Conservation (phyloP, 2,888 invertebrate genomes). For the Leptopilina drosophilae region DNA sequence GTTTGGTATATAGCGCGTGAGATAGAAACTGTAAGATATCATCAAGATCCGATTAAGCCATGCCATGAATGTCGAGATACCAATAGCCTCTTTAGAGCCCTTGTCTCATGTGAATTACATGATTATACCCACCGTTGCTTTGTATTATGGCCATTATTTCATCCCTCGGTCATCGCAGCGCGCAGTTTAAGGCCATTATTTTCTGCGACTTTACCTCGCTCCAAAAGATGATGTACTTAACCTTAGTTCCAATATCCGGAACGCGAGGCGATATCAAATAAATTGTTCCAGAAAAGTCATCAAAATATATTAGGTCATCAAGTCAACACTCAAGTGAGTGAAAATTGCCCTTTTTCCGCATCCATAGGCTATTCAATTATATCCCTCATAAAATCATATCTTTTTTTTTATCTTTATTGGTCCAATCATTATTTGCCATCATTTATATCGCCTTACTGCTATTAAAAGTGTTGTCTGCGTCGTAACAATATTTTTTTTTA, state of each 20-base stretch:
- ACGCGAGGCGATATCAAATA: slow-evolving; percentile 44
- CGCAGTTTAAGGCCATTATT: slow-evolving; percentile 69
- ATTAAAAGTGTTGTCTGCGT: not conserved
- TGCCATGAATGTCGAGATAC: slow-evolving; percentile 49
- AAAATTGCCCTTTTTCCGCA: slow-evolving; percentile 14
- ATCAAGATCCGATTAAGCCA: slow-evolving; percentile 69
- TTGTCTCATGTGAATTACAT: slow-evolving; percentile 65
- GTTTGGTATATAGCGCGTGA: slow-evolving; percentile 17
- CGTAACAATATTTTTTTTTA: no score
- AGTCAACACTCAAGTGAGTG: slow-evolving; percentile 20
- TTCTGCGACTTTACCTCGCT: slow-evolving; percentile 68
- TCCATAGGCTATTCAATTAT: slow-evolving; percentile 2
- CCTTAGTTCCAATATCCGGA: slow-evolving; percentile 70
- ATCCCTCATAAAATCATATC: not conserved
- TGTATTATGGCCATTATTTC: slow-evolving; percentile 57
- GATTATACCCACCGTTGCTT: slow-evolving; percentile 64
- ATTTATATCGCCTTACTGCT: not conserved
- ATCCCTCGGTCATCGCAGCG: slow-evolving; percentile 66
- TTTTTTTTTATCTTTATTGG: not conserved
- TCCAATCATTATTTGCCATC: not conserved
- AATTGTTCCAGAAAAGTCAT: slow-evolving; percentile 16
- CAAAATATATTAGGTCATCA: slow-evolving; percentile 21
- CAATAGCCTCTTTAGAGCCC: slow-evolving; percentile 50
- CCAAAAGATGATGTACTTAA: slow-evolving; percentile 60
- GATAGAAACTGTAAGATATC: slow-evolving; percentile 60